Conservation (phyloP, 1,140 invertebrate genomes). For the Episyrphus balteatus region DNA sequence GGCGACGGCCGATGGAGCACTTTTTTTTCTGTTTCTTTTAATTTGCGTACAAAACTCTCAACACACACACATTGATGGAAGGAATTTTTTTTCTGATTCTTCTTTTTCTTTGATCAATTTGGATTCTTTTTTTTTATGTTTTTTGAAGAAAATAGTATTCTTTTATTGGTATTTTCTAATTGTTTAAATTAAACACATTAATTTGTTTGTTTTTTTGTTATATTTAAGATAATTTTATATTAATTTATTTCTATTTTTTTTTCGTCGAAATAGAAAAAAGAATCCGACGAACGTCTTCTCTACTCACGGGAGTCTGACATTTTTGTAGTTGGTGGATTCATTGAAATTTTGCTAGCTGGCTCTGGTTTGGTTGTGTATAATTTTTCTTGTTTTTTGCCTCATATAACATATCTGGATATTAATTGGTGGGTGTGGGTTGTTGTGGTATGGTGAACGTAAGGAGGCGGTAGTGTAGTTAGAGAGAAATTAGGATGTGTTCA, state of each 20-base stretch:
- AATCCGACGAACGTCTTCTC: slow-evolving; percentile 1
- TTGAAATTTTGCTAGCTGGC: too few relatives aligned
- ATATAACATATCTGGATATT: too few relatives aligned
- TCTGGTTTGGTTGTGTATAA: too few relatives aligned
- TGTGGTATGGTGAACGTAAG: too few relatives aligned
- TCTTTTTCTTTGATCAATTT: background rate
- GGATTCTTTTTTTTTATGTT: background rate
- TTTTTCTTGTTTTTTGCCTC: too few relatives aligned
- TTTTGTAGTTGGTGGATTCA: slow-evolving; percentile 1
- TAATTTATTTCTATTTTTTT: background rate
- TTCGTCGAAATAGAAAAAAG: background rate
- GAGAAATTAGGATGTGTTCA: too few relatives aligned
- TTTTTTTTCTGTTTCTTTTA: too few relatives aligned
- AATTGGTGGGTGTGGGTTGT: too few relatives aligned
- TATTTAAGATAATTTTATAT: slow-evolving; percentile 1
- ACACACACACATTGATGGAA: background rate
- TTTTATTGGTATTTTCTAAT: background rate
- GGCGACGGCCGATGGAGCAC: too few relatives aligned
- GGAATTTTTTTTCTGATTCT: background rate
- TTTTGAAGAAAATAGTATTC: background rate
- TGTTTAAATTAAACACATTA: too few relatives aligned
- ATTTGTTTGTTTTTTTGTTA: background rate
- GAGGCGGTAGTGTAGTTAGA: too few relatives aligned
- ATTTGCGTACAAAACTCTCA: too few relatives aligned
- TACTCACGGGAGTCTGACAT: background rate